Percentiles rank a stretch among this genome's conserved stretches.
Conservation (phyloP, 1,140 invertebrate genomes). For the Drosophila guanche region DNA sequence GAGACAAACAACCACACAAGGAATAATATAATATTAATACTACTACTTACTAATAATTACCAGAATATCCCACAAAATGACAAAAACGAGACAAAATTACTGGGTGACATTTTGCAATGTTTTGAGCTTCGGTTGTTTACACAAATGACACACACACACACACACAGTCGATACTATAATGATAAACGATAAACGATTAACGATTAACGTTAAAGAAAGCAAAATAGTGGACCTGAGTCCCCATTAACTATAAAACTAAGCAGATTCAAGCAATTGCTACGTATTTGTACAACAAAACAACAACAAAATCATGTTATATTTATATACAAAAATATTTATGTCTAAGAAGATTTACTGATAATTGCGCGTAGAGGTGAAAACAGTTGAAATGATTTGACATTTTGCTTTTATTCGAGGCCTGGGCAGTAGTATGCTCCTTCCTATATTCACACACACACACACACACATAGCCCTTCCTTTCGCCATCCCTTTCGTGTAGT, state of each 20-base stretch:
- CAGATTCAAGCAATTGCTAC: conserved; percentile 68
- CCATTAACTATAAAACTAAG: conserved; percentile 63
- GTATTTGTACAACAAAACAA: conserved; percentile 62
- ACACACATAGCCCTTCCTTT: too few relatives aligned
- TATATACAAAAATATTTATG: conserved; percentile 69
- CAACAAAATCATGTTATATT: conserved; percentile 69
- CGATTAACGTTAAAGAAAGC: conserved; percentile 19
- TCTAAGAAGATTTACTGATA: conserved; percentile 41
- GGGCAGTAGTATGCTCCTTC: conserved; percentile 23
- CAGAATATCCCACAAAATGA: conserved; percentile 23
- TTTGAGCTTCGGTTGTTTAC: conserved; percentile 78
- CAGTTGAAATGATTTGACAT: conserved; percentile 32
- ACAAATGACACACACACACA: conserved; percentile 40
- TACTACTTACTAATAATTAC: conserved; percentile 19
- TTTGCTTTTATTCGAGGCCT: conserved; percentile 42
- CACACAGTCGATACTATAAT: conserved; percentile 55
- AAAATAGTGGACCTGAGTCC: conserved; percentile 50
- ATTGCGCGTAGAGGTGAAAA: conserved; percentile 74
- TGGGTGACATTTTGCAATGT: conserved; percentile 49
- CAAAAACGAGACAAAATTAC: conserved; percentile 19
- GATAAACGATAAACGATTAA: conserved; percentile 32
- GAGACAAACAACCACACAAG: conserved; percentile 56
- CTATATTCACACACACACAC: conserved; percentile 2
- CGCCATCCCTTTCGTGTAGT: conserved; percentile 9
- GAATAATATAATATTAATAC: conserved; percentile 7